These are phyloP conservation scores for Oreonectes daqikongensis DNA, from an alignment of 2,797 vertebrate genomes.

Conservation along the genomic window DNA sequence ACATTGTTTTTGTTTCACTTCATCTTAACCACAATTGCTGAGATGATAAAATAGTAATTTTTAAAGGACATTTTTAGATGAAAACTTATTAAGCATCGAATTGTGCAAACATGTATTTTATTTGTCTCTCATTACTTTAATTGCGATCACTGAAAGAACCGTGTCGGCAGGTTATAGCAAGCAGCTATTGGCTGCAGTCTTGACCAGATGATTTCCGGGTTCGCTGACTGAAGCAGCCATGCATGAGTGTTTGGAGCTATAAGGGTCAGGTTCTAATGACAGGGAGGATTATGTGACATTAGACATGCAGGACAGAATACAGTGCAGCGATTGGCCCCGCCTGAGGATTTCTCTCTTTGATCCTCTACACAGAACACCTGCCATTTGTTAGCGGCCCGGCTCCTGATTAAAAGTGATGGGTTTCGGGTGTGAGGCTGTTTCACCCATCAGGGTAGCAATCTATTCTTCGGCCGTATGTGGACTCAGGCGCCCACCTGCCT, in stretches of 20 bases:
- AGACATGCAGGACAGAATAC: constrained; percentile 59
- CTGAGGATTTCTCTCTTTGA: constrained; percentile 72
- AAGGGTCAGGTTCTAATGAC: constrained; percentile 68
- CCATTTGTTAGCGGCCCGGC: constrained; percentile 71
- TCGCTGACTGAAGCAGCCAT: constrained; percentile 21
- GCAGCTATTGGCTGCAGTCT: constrained; percentile 19
- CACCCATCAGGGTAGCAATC: constrained; percentile 72
- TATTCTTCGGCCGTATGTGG: constrained; percentile 63
- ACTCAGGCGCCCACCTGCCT: constrained; percentile 63
- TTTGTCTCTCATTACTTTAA: constrained; percentile 24
- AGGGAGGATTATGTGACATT: constrained; percentile 63
- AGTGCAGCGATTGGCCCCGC: constrained; percentile 45
- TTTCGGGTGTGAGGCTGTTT: constrained; percentile 71
- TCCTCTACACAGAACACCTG: constrained; percentile 73
- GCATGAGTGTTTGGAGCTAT: constrained; percentile 12
- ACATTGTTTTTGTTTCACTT: no score
- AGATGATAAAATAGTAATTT: no score
- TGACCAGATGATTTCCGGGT: constrained; percentile 33
- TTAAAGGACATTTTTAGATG: no score
- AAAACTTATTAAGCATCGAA: neutral
- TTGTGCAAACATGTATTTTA: neutral
- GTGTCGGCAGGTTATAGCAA: neutral
- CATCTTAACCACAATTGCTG: no score
- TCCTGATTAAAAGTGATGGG: constrained; percentile 80
- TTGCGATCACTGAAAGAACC: constrained; percentile 22